Percentiles rank a stretch among this genome's conserved stretches.
phyloP scores from a whole-genome alignment of 2,888 invertebrate genomes.

The Carterocephalus palaemon region DNA sequence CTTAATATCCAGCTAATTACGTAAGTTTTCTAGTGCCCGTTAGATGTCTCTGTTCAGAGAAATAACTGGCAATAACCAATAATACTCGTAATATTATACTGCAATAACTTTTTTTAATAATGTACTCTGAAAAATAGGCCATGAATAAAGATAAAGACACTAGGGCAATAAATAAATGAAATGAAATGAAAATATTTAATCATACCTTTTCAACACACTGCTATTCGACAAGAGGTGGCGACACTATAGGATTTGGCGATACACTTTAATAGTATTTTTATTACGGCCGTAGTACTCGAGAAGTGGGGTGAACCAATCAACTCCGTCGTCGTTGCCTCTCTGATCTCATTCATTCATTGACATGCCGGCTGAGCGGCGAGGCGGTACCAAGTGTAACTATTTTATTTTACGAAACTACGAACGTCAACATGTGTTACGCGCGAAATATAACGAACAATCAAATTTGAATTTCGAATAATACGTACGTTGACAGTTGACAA shows the following conservation, averaged over 20 bases:
- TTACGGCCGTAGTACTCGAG: constrained; percentile 38
- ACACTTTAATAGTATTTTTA: constrained; percentile 27
- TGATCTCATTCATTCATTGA: constrained; percentile 62
- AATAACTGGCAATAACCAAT: too few species aligned
- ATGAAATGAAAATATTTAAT: too few species aligned
- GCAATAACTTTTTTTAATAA: too few species aligned
- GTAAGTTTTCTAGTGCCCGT: too few species aligned
- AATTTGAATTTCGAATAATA: constrained; percentile 56
- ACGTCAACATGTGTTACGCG: constrained; percentile 49
- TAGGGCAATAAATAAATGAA: too few species aligned
- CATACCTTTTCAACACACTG: too few species aligned
- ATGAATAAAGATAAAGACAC: too few species aligned
- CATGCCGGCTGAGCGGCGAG: constrained; percentile 53
- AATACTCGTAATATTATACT: too few species aligned
- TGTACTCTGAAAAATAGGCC: too few species aligned
- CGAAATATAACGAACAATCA: constrained; percentile 61
- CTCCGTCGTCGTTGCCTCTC: constrained; percentile 34
- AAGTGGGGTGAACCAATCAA: constrained; percentile 43
- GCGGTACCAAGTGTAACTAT: constrained; percentile 30
- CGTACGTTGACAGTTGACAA: constrained; percentile 57
- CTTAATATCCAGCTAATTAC: too few species aligned
- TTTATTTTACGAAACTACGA: constrained; percentile 21
- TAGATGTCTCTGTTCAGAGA: too few species aligned
- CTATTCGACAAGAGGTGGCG: constrained; percentile 41
- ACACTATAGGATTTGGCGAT: too few species aligned